A percentile compares a stretch with the other conserved stretches of the same genome.
Evolutionary conservation across 1,140 invertebrate species (phyloP).

Genomic region (Vollenhovia emeryi): DNA sequence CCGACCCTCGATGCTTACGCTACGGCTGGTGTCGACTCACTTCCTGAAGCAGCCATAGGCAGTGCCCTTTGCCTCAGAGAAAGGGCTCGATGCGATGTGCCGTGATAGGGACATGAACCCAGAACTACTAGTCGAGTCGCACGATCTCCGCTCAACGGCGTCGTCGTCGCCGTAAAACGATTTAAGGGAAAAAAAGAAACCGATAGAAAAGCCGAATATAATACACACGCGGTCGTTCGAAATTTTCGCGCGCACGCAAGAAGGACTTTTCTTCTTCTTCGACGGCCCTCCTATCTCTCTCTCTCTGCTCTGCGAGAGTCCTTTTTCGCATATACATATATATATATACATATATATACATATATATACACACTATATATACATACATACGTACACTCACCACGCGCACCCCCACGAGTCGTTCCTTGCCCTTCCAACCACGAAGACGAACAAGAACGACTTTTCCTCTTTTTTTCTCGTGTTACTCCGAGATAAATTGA

Average conservation of each 20-base stretch:
- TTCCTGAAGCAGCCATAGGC: slow-evolving; percentile 94
- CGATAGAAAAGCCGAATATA: too few species aligned
- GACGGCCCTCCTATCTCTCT: slow-evolving; percentile 36
- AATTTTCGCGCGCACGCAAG: slow-evolving; percentile 56
- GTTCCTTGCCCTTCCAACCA: slow-evolving; percentile 56
- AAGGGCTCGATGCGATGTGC: slow-evolving; percentile 87
- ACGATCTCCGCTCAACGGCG: slow-evolving; percentile 63
- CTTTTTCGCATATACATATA: slow-evolving; percentile 15
- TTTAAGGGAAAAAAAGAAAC: too few species aligned
- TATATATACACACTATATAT: not conserved
- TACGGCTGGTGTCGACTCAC: slow-evolving; percentile 94
- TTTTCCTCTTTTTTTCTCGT: not conserved
- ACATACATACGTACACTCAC: not conserved
- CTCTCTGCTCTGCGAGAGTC: slow-evolving; percentile 2
- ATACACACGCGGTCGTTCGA: slow-evolving; percentile 15
- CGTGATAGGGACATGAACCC: slow-evolving; percentile 91
- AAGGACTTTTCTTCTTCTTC: slow-evolving; percentile 56
- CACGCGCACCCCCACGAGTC: slow-evolving; percentile 30
- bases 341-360: not conserved
- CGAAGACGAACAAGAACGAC: slow-evolving; percentile 13
- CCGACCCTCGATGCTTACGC: slow-evolving; percentile 90
- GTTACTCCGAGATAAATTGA: slow-evolving; percentile 26
- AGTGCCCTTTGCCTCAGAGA: slow-evolving; percentile 81
- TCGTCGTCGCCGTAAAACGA: slow-evolving; percentile 15
- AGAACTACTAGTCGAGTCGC: slow-evolving; percentile 77